Conservation (phyloP, 2,888 invertebrate genomes). For the Hydropsyche betteni region DNA sequence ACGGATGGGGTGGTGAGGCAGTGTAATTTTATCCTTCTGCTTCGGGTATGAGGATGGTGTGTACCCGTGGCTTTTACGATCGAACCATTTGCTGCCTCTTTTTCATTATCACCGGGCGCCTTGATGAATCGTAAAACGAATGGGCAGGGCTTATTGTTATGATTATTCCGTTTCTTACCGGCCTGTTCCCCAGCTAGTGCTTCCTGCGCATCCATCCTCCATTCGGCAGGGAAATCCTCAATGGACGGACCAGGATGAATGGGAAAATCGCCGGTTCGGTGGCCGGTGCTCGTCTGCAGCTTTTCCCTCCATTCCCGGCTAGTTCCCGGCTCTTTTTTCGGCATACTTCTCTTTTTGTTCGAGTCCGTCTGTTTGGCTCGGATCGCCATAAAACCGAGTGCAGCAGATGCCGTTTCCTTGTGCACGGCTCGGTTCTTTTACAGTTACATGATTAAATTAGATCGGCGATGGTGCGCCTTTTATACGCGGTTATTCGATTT, state of each 20-base stretch:
- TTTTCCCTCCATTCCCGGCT: not conserved
- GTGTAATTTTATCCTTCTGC: not conserved
- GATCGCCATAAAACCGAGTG: conserved; percentile 17
- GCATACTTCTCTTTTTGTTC: not conserved
- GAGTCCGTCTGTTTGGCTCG: not conserved
- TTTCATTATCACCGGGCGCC: conserved; percentile 51
- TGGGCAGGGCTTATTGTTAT: conserved; percentile 47
- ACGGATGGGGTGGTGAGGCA: not conserved
- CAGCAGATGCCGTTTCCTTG: conserved; percentile 18
- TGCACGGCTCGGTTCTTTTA: too few relatives aligned
- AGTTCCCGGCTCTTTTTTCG: too few relatives aligned
- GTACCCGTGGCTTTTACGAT: conserved; percentile 48
- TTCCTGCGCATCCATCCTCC: not conserved
- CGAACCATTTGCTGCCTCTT: conserved; percentile 50
- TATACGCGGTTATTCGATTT: too few relatives aligned
- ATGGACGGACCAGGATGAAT: conserved; percentile 20
- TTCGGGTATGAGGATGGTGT: conserved; percentile 2
- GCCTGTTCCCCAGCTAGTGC: conserved; percentile 1
- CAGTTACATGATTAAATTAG: too few relatives aligned
- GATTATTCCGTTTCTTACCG: conserved; percentile 48
- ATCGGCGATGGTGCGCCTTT: too few relatives aligned
- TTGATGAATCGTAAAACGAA: conserved; percentile 51
- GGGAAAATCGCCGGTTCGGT: conserved; percentile 7
- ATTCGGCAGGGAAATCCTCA: conserved; percentile 1
- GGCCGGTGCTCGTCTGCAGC: not conserved